Percentiles rank a stretch among this genome's conserved stretches.
phyloP scores from a whole-genome alignment of 2,113 vertebrate species.

The Trachemys scripta region DNA sequence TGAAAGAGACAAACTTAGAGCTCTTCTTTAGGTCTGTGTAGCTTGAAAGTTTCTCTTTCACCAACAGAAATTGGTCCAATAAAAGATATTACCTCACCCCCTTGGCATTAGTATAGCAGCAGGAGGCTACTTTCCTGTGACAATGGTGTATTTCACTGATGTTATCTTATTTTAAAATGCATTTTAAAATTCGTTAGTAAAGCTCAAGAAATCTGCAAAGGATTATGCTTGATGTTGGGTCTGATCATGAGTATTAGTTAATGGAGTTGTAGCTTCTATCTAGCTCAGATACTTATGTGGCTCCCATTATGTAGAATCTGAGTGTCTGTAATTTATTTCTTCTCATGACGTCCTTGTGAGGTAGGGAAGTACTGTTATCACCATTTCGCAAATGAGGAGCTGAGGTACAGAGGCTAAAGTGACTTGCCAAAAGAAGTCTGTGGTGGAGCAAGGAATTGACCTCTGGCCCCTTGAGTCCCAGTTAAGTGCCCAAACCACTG shows the following conservation, averaged over 20 bases:
- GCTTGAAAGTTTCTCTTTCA: background rate
- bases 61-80: background rate
- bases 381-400: background rate
- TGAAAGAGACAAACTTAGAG: background rate
- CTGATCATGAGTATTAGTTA: background rate
- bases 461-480: background rate
- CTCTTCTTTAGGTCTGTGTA: no score
- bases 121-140: background rate
- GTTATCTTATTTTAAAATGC: background rate
- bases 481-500: background rate
- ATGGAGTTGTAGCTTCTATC: background rate
- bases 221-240: background rate
- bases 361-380: background rate
- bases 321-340: background rate
- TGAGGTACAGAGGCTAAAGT: background rate
- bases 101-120: background rate
- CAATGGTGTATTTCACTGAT: background rate
- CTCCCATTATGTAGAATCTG: background rate
- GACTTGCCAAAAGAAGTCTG: background rate
- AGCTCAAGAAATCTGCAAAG: background rate
- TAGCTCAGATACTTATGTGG: background rate
- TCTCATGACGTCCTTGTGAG: background rate
- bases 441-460: background rate
- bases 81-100: background rate
- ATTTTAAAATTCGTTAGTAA: background rate